Evolutionary conservation across 1,140 invertebrate genomes (phyloP).

Genomic region (Aphelenchoides besseyi): DNA sequence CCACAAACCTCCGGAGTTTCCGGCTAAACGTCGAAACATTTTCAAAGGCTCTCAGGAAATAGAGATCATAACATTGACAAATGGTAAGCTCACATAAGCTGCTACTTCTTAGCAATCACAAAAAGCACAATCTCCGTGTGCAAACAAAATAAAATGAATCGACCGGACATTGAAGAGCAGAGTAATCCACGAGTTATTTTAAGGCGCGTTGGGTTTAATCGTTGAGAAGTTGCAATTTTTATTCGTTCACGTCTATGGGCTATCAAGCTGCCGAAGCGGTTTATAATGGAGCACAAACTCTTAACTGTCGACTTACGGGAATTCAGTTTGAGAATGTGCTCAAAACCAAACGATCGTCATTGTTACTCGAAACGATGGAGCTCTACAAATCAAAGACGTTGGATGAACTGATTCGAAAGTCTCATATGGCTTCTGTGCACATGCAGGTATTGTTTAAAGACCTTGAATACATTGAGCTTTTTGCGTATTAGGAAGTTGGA

Average conservation of each 20-base stretch:
- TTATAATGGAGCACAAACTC: neutral
- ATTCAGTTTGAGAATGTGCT: constrained; percentile 15
- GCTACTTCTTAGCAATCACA: no score
- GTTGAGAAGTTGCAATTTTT: no score
- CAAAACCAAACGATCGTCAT: constrained; percentile 53
- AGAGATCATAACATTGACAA: no score
- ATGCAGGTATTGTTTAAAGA: constrained; percentile 38
- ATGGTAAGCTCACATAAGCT: no score
- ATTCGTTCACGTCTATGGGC: neutral
- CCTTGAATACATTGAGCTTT: constrained; percentile 19
- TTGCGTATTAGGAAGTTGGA: constrained; percentile 52
- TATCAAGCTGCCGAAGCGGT: neutral
- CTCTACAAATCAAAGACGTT: constrained; percentile 48
- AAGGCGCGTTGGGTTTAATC: no score
- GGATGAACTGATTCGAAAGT: constrained; percentile 54
- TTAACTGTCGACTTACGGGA: neutral
- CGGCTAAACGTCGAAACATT: constrained; percentile 34
- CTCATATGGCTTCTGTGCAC: constrained; percentile 49
- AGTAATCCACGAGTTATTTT: neutral
- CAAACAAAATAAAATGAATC: no score
- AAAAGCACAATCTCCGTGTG: no score
- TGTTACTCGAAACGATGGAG: constrained; percentile 54
- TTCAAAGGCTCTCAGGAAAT: neutral
- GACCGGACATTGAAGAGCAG: no score
- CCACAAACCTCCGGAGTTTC: constrained; percentile 45